phyloP scores from a whole-genome alignment of 64 coral and sea anemone species.

The Pocillopora verrucosa region DNA sequence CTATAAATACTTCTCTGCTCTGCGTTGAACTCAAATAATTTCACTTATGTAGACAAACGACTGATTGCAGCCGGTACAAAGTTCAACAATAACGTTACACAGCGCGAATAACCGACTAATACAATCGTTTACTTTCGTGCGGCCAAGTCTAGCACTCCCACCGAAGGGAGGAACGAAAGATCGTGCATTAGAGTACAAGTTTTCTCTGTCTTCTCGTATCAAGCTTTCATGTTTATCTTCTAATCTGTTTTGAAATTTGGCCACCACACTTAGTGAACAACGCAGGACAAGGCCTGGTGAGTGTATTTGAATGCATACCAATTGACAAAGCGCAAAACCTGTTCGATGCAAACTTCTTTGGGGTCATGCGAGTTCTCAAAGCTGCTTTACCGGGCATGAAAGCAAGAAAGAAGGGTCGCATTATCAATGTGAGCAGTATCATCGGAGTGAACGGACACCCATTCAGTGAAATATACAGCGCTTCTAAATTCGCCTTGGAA shows the following conservation, averaged over 20 bases:
- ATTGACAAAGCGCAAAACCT: conserved; percentile 33
- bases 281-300: conserved; percentile 26
- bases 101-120: no score
- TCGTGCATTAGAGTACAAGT: no score
- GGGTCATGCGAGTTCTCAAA: conserved; percentile 48
- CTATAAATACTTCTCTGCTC: no score
- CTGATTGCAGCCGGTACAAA: no score
- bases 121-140: no score
- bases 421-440: conserved; percentile 51
- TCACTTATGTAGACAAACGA: no score
- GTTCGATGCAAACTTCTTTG: conserved; percentile 59
- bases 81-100: no score
- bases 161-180: no score
- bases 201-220: not conserved
- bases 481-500: conserved; percentile 55
- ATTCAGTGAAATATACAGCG: conserved; percentile 49
- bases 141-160: no score
- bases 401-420: conserved; percentile 35
- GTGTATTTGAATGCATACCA: conserved; percentile 42
- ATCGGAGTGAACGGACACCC: conserved; percentile 45
- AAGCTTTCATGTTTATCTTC: not conserved
- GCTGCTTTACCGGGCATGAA: conserved; percentile 54
- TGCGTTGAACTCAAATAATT: no score
- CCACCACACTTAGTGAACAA: conserved; percentile 23
- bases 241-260: not conserved